Evolutionary conservation across 2,113 vertebrate genomes (phyloP).

Genomic region (Aldabrachelys gigantea): DNA sequence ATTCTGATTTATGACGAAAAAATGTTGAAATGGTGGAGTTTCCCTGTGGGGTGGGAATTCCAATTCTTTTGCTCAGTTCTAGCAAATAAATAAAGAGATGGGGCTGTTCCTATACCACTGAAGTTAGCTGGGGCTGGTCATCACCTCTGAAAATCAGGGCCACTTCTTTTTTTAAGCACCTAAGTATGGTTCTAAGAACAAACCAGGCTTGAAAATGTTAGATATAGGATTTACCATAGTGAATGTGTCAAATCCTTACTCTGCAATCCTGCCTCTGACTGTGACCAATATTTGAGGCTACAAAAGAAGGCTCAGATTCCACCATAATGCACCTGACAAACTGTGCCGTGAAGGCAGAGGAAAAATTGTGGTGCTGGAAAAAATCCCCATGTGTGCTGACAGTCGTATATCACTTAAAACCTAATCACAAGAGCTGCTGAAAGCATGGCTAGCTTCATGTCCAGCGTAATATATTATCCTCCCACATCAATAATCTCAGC

Average conservation of each 20-base stretch:
- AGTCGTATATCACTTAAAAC: neutral
- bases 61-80: neutral
- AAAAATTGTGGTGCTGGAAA: neutral
- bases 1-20: neutral
- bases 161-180: neutral
- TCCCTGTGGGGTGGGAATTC: no score
- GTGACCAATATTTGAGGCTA: neutral
- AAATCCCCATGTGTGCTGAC: neutral
- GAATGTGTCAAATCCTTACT: neutral
- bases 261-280: accelerated
- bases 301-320: neutral
- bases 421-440: neutral
- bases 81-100: neutral
- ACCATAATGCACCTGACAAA: neutral
- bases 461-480: accelerated
- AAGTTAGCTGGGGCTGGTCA: neutral
- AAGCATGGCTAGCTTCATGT: neutral
- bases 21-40: no score
- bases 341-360: neutral
- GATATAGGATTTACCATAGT: neutral
- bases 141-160: neutral
- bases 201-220: neutral
- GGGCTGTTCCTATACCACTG: neutral
- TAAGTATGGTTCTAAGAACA: neutral
- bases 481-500: neutral